Evolutionary conservation across 2,888 invertebrate genomes (phyloP), one percentile per base, ranked within the genome.

Genomic region (Callinectes sapidus): DNA sequence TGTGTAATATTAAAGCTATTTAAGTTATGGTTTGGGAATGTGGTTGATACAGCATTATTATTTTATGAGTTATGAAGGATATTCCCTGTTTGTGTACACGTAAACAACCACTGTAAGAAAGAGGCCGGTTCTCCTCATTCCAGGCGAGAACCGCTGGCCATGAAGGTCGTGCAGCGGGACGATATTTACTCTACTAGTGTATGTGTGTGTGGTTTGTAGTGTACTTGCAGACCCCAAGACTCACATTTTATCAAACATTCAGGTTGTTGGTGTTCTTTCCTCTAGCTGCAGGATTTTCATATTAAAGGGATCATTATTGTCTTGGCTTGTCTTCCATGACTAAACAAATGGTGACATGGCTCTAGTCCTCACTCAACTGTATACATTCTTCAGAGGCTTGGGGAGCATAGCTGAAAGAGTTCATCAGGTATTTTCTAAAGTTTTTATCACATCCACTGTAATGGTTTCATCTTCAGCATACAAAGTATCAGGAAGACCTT

Each of bases 191-290:
- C 16, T 54, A 87, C 14, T 32, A 61, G 86, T 66, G 32, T 91
- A 87, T 77, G 61, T 48, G 42, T 77, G 61, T 66, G 66, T 35
- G 87, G 87, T 91, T 91, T 88, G 91, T 88, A 88, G 42, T 91
- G 48, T 91, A 91, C 88, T 91, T 88, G 91, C 91, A 91, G 91
- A 88, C 91, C 91, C 90, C 77, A 90, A 85, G 90, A 81, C 85
- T 90, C 90, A 81, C 85, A 85, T 81, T 85, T 90, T 48, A 61
- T 66, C 35, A 42, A 71, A 77, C 71, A 71, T 87, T 88, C 91
- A 91, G 91, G 91, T 71, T 77, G 88, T 77, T 77, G 87, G 35
- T 81, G 81, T 81, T 81, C 35, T 81, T 35, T 35, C 35, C 35
- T 81, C 35, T 81, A 32, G 81, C 81, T 35, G 81, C 81, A 87